phyloP scores from a whole-genome alignment of 23 tunicate species.

The Corella eumyota region DNA sequence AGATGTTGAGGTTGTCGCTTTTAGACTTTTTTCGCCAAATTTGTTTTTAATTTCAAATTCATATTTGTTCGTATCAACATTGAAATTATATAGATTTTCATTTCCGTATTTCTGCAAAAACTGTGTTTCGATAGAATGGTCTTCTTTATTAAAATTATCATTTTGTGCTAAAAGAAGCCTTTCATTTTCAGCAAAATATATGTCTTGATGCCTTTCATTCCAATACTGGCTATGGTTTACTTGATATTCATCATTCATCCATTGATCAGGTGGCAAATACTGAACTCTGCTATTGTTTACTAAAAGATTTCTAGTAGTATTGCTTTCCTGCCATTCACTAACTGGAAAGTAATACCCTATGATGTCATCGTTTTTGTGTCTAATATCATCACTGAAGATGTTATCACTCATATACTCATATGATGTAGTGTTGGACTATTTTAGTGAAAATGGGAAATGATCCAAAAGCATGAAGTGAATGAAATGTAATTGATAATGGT shows the following conservation, averaged over 20 bases:
- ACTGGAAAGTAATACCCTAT: conserved; percentile 25
- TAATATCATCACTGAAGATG: conserved; percentile 1
- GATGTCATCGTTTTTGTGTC: neutral
- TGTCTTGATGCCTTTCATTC: too few relatives aligned
- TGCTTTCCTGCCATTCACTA: conserved; percentile 40
- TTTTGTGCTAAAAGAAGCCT: too few relatives aligned
- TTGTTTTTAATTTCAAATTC: neutral
- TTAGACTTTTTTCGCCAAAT: neutral
- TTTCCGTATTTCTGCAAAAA: too few relatives aligned
- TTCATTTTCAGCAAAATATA: too few relatives aligned
- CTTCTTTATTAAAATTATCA: too few relatives aligned
- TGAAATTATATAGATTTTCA: neutral
- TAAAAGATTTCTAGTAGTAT: too few relatives aligned
- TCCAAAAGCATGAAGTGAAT: too few relatives aligned
- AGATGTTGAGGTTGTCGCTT: neutral
- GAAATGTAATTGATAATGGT: too few relatives aligned
- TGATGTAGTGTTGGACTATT: too few relatives aligned
- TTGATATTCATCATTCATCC: conserved; percentile 17
- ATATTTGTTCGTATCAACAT: neutral
- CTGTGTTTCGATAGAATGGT: too few relatives aligned
- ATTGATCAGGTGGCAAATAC: conserved; percentile 7
- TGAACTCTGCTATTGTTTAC: neutral
- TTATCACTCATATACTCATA: neutral
- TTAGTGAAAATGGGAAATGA: too few relatives aligned
- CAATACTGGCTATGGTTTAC: too few relatives aligned